phyloP scores from a whole-genome alignment of 35 echinoderm and acorn worm genomes.

The Ptychodera flava region DNA sequence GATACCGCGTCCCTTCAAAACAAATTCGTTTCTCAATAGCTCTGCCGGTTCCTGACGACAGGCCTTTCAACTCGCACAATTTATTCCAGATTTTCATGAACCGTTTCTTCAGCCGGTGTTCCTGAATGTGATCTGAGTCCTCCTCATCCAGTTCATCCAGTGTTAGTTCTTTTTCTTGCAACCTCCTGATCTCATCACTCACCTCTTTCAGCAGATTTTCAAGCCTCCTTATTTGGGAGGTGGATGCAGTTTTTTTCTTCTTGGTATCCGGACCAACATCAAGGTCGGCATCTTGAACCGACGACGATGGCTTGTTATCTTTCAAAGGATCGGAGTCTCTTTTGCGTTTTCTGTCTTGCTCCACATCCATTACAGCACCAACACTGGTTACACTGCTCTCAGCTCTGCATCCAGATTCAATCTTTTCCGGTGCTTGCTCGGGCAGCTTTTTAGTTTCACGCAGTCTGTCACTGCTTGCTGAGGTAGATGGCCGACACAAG shows the following conservation, averaged over 20 bases:
- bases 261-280: background rate
- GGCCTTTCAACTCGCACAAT: constrained; percentile 53
- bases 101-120: constrained; percentile 42
- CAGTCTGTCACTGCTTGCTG: too few species aligned
- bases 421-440: too few species aligned
- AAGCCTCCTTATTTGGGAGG: background rate
- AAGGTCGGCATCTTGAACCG: background rate
- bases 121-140: constrained; percentile 45
- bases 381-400: too few species aligned
- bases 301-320: background rate
- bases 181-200: constrained; percentile 48
- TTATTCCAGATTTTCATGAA: constrained; percentile 56
- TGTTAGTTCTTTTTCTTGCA: constrained; percentile 49
- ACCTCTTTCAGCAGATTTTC: constrained; percentile 51
- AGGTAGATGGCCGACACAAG: too few species aligned
- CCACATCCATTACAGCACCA: too few species aligned
- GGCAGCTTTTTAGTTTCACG: too few species aligned
- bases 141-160: constrained; percentile 68
- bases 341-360: too few species aligned
- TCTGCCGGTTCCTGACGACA: constrained; percentile 36
- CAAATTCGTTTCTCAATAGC: constrained; percentile 35
- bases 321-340: background rate
- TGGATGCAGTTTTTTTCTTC: background rate
- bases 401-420: too few species aligned
- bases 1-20: constrained; percentile 45